Base-by-base conservation (phyloP, 2,797 vertebrate species). In the Chlorospingus flavigularis region DNA sequence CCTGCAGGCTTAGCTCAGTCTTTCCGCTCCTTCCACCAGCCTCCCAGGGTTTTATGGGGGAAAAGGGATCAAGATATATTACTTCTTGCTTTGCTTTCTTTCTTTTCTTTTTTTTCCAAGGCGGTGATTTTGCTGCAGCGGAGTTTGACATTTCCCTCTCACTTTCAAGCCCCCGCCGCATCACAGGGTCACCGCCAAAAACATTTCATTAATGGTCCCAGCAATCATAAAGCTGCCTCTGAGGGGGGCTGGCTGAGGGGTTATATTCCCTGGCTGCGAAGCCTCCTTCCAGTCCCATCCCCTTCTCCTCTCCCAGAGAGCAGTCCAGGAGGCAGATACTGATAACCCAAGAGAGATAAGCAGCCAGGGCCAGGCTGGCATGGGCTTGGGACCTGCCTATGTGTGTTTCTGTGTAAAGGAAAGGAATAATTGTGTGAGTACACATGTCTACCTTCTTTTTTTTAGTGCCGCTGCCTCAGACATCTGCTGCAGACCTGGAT, bases 1-100 rank as follows among this genome's bases (percentile, higher is more conserved):
- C 99, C 99, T 99, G 99, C 98, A 97, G 98, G 97, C 98, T 98
- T 98, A 98, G 98, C 98, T 98, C 97, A 96, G 98, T 97, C 98
- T 98, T 98, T 98, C 97, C 96, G 96, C 98, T 97, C 95, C 97
- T 97, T 98, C 98, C 97, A 98, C 94, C 88, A 97, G 97, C 97
- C 97, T 98, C 98, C 97, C 97, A 97, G 97, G 97, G 97, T 95
- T 97, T 97, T 96, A 95, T 94, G 92, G 92, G 97, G 92, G 96
- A 97, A 96, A 93, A 97, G 96, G 94, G 96, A 96, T 94, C 94
- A 88, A 97, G 96, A 97, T 92, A 95, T 92, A 97, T 65, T 95
- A 91, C 87, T 94, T 92, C 91, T 89, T 94, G 87, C 91, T 96
- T 97, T 94, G 16, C 37, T 85, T 91, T 31, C 33, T 75, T 72